Conservation (phyloP, 2,113 vertebrate genomes). For the Channa argus region DNA sequence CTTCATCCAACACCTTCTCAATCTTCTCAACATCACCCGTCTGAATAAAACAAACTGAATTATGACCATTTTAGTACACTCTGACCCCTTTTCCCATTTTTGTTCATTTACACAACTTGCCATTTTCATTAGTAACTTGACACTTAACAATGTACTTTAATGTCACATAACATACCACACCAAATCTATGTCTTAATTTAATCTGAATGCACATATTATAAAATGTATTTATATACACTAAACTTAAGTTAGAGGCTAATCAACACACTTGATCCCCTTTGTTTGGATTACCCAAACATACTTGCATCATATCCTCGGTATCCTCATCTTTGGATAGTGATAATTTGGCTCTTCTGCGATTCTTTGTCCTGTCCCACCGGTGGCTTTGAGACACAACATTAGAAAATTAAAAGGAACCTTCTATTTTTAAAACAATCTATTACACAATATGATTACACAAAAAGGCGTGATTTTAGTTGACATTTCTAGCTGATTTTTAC, state of each 20-base stretch:
- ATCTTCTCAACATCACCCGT: constrained; percentile 35
- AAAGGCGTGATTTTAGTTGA: neutral
- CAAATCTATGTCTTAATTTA: too few species aligned
- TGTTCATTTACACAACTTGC: too few species aligned
- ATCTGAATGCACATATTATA: too few species aligned
- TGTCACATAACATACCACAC: too few species aligned
- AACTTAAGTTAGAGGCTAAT: too few species aligned
- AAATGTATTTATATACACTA: too few species aligned
- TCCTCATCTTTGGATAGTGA: neutral
- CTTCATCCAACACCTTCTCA: constrained; percentile 65
- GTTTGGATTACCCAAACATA: constrained; percentile 10
- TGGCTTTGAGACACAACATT: constrained; percentile 3
- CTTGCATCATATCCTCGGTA: constrained; percentile 21
- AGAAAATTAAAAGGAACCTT: neutral
- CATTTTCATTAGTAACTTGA: too few species aligned
- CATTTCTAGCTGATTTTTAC: constrained; percentile 27
- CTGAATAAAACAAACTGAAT: constrained; percentile 21
- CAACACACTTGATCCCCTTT: too few species aligned
- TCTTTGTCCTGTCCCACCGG: neutral
- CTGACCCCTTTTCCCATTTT: neutral
- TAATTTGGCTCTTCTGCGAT: neutral
- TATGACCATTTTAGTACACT: too few species aligned
- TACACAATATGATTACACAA: neutral
- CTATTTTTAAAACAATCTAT: neutral
- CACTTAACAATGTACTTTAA: too few species aligned